Percentiles rank a stretch among this genome's conserved stretches.
phyloP scores from a whole-genome alignment of 2,888 invertebrate genomes.

The Drepanosiphum platanoidis region DNA sequence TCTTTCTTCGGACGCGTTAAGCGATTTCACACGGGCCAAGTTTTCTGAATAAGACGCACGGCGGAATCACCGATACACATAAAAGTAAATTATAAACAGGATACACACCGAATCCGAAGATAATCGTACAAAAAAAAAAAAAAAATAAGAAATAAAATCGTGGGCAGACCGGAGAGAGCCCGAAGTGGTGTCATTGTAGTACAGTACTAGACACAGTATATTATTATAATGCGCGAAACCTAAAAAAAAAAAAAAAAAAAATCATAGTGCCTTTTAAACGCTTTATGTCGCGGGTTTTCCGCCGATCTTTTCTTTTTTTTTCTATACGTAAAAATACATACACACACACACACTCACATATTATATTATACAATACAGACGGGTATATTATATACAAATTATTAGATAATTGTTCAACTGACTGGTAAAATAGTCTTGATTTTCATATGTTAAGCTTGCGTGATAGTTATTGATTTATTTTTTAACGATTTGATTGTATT shows the following conservation, averaged over 20 bases:
- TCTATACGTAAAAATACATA: not conserved
- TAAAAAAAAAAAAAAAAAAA: too few relatives aligned
- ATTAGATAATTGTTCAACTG: too few relatives aligned
- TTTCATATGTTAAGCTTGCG: too few relatives aligned
- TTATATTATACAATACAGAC: not conserved
- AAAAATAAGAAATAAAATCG: too few relatives aligned
- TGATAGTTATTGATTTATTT: too few relatives aligned
- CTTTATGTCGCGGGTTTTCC: constrained; percentile 1
- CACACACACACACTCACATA: not conserved
- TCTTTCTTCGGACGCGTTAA: constrained; percentile 6
- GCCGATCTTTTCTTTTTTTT: not conserved
- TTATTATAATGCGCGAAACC: constrained; percentile 5
- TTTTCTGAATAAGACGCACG: constrained; percentile 42
- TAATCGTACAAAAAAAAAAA: constrained; percentile 58
- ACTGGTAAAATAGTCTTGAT: too few relatives aligned
- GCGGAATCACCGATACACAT: constrained; percentile 19
- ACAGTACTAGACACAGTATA: not conserved
- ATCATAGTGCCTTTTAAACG: constrained; percentile 35
- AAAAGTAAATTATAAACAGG: constrained; percentile 56
- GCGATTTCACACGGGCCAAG: constrained; percentile 44
- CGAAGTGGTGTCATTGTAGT: constrained; percentile 36
- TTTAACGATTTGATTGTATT: too few relatives aligned
- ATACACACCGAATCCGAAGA: constrained; percentile 51
- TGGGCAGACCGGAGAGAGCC: constrained; percentile 44
- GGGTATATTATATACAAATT: too few relatives aligned